phyloP scores from a whole-genome alignment of 2,888 invertebrate species.

The Rhagophthalmus giganteus region DNA sequence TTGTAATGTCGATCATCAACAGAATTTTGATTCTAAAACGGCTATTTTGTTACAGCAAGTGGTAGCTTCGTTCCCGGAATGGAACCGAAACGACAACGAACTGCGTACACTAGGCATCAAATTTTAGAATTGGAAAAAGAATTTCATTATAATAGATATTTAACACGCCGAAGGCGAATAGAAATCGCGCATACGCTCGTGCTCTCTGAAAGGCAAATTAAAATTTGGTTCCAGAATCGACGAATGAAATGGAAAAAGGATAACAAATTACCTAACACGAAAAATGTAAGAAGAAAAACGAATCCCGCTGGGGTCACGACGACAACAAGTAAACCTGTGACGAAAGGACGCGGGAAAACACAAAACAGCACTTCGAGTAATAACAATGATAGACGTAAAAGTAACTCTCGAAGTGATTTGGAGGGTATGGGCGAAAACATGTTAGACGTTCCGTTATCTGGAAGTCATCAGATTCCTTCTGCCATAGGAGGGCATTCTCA shows the following conservation, averaged over 20 bases:
- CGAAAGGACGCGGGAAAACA: constrained; percentile 54
- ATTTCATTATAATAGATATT: constrained; percentile 96
- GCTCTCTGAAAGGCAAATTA: constrained; percentile 87
- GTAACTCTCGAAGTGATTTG: constrained; percentile 56
- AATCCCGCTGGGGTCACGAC: constrained; percentile 73
- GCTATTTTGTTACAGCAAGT: constrained; percentile 69
- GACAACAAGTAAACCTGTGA: constrained; percentile 32
- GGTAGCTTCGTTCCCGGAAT: constrained; percentile 87
- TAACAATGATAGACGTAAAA: constrained; percentile 71
- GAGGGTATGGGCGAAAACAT: constrained; percentile 61
- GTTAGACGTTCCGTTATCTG: constrained; percentile 54
- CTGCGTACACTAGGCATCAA: constrained; percentile 97
- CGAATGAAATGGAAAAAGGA: constrained; percentile 87
- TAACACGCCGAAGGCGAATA: constrained; percentile 91
- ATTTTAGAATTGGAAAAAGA: constrained; percentile 96
- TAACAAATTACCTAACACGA: constrained; percentile 87
- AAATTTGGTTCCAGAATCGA: constrained; percentile 86
- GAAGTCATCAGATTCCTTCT: constrained; percentile 57
- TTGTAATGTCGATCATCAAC: no score
- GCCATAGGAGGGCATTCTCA: constrained; percentile 59
- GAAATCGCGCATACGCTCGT: constrained; percentile 97
- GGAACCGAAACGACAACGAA: constrained; percentile 95
- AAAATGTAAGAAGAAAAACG: constrained; percentile 74
- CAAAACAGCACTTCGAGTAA: constrained; percentile 53
- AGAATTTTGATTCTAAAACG: neutral